A percentile compares a stretch with the other conserved stretches of the same genome.
These are phyloP conservation scores for Trachurus trachurus DNA, from an alignment of 2,797 vertebrate species.

Conservation along the genomic window DNA sequence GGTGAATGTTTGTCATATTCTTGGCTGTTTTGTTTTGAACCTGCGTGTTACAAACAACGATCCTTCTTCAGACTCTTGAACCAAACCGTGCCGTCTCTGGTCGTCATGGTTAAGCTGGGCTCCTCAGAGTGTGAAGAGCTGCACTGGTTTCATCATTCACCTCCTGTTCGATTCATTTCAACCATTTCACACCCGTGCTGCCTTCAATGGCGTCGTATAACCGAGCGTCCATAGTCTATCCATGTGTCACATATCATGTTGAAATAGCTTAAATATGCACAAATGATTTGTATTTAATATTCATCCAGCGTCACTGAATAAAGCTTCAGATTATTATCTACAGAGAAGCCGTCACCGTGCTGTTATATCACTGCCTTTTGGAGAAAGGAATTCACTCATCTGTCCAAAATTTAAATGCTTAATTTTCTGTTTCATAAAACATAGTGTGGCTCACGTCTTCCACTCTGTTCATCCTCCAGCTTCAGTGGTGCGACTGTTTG, in stretches of 20 bases:
- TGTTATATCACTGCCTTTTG: neutral
- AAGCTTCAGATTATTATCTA: neutral
- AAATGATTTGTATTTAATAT: neutral
- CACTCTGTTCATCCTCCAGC: neutral
- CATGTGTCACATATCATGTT: neutral
- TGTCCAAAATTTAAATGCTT: neutral
- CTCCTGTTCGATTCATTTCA: constrained; percentile 8
- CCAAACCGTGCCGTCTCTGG: constrained; percentile 15
- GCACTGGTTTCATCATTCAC: constrained; percentile 5
- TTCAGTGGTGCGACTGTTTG: neutral
- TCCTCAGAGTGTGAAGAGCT: neutral
- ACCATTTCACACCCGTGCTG: neutral
- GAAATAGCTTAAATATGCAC: neutral
- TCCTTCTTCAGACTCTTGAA: constrained; percentile 27
- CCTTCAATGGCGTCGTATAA: neutral
- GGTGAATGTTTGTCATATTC: constrained; percentile 51
- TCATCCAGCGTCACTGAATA: neutral
- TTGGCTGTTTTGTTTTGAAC: constrained; percentile 35
- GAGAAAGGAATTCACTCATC: neutral
- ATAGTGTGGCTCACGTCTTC: neutral
- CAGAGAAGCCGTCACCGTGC: neutral
- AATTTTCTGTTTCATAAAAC: neutral
- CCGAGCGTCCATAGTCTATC: no score
- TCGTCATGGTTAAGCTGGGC: constrained; percentile 9
- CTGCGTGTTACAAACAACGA: constrained; percentile 27